Evolutionary conservation across 2,797 vertebrate species (phyloP), one percentile per base, ranked within the genome.

Genomic region (Monodelphis domestica): DNA sequence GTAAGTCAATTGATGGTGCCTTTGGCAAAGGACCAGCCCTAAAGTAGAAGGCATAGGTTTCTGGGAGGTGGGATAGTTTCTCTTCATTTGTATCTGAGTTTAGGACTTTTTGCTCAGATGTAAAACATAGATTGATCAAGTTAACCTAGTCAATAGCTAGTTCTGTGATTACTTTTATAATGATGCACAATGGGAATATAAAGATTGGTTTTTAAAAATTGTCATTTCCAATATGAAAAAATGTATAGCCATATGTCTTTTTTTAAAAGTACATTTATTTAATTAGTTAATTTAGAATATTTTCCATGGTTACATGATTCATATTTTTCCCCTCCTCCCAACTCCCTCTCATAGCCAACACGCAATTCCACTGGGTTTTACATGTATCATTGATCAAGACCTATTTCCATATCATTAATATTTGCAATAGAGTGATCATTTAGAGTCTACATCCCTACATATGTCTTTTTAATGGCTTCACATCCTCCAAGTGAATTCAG

Each of bases 221-320:
- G 14, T 94, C 56, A 91, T 92, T 95, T 91, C 38, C 93, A 93
- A 29, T 90, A 55, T 59, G 54, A 91, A 95, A 89, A 78, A 63
- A 57, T 30, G n/a, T 78, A 55, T 38, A 88, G 5, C 89, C 57
- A 90, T 30, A 45, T 55, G 29, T 6, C 90, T 57, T 54, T 93
- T 96, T 57, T n/a, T n/a, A n/a, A n/a, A n/a, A n/a, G n/a, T n/a
- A n/a, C n/a, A n/a, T n/a, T n/a, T n/a, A n/a, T n/a, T n/a, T n/a
- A n/a, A n/a, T n/a, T n/a, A n/a, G n/a, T n/a, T n/a, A n/a, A n/a
- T n/a, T n/a, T n/a, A n/a, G n/a, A n/a, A n/a, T n/a, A n/a, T n/a
- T n/a, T n/a, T n/a, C n/a, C n/a, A n/a, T n/a, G n/a, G n/a, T n/a
- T n/a, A n/a, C n/a, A n/a, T n/a, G n/a, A n/a, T n/a, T n/a, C n/a